Conservation (phyloP, 2,113 vertebrate genomes). For the Casuarius casuarius region DNA sequence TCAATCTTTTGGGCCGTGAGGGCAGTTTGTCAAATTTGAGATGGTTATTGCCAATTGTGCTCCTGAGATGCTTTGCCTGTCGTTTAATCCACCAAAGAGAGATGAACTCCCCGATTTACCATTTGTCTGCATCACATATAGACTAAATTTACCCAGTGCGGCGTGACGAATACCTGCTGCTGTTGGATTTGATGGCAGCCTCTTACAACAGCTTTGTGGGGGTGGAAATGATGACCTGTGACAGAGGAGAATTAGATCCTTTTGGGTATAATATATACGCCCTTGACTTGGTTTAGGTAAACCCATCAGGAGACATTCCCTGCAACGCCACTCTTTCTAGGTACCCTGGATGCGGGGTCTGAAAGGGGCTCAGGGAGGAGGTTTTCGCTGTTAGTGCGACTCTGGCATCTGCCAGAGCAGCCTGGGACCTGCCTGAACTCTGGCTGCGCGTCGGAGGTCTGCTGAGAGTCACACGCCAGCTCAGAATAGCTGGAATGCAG, state of each 20-base stretch:
- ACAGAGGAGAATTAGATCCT: not conserved
- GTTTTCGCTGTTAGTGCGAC: not conserved
- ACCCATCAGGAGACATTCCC: not conserved
- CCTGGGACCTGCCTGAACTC: not conserved
- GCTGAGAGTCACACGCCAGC: slow-evolving; percentile 54
- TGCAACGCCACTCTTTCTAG: fast-evolving
- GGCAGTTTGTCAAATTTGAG: too few relatives aligned
- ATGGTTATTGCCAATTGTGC: not conserved
- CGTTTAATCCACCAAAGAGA: slow-evolving; percentile 36
- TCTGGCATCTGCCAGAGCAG: not conserved
- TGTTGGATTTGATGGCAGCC: not conserved
- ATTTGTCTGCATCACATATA: not conserved
- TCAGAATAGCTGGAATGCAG: slow-evolving; percentile 57
- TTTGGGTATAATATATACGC: not conserved
- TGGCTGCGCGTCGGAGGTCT: slow-evolving; percentile 11
- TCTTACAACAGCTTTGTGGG: slow-evolving; percentile 26
- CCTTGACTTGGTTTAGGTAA: not conserved
- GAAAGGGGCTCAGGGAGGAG: not conserved
- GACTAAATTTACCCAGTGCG: not conserved
- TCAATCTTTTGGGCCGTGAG: fast-evolving
- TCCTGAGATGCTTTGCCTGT: slow-evolving; percentile 21
- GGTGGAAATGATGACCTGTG: not conserved
- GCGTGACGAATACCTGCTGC: not conserved
- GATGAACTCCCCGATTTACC: not conserved
- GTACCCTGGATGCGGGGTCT: not conserved